A percentile compares a stretch with the other conserved stretches of the same genome.
phyloP scores from a whole-genome alignment of 2,113 vertebrate species.

The Scartelaos histophorus region DNA sequence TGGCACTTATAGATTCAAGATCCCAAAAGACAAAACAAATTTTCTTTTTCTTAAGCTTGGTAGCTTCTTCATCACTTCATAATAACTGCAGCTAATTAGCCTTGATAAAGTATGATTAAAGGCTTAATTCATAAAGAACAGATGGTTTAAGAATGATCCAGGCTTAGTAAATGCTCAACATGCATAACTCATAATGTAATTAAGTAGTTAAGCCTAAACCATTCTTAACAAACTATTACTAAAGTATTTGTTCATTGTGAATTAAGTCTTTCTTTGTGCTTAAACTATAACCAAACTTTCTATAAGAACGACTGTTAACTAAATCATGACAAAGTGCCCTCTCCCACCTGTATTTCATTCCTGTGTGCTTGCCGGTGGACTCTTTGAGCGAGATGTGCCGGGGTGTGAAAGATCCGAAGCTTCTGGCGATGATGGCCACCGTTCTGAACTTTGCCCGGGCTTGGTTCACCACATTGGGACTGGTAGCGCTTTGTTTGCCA shows the following conservation, averaged over 20 bases:
- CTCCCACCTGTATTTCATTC: conserved; percentile 99
- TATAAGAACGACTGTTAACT: neutral
- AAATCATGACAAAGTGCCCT: neutral
- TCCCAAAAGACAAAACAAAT: neutral
- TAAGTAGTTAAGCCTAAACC: no score
- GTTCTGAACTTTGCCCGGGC: conserved; percentile 95
- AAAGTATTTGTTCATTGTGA: no score
- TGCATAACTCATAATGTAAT: no score
- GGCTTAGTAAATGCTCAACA: no score
- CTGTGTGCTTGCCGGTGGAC: conserved; percentile 97
- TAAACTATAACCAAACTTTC: neutral
- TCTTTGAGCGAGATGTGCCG: conserved; percentile 98
- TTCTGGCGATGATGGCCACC: conserved; percentile 96
- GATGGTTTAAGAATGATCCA: no score
- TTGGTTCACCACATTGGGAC: conserved; percentile 92
- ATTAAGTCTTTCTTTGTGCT: no score
- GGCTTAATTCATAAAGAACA: no score
- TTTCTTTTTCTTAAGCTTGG: neutral
- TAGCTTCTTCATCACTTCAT: no score
- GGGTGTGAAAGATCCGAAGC: conserved; percentile 93
- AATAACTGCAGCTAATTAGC: no score
- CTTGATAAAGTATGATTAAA: no score
- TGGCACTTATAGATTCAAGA: neutral
- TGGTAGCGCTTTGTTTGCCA: conserved; percentile 89
- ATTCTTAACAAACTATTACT: no score